These are phyloP conservation scores for Fukomys damarensis DNA, from an alignment of 2,113 vertebrate species.

Conservation along the genomic window DNA sequence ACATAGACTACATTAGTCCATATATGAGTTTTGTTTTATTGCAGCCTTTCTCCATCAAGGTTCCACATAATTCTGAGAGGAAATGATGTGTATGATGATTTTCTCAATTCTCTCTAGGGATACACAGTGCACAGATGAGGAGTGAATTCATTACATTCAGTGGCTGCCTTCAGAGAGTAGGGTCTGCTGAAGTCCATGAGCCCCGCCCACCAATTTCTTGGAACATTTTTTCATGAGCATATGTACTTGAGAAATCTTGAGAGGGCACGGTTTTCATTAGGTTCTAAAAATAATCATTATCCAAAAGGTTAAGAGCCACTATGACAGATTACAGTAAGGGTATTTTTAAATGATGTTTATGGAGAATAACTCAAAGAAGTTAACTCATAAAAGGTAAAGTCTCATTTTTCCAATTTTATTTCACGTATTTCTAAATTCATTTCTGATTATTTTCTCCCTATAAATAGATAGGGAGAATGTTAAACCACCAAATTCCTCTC, in stretches of 20 bases:
- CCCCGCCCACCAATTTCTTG: not conserved
- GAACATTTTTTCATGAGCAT: not conserved
- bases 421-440: not conserved
- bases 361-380: constrained; percentile 9
- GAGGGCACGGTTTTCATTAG: not conserved
- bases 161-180: not conserved
- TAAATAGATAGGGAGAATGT: not conserved
- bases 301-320: not conserved
- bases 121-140: not conserved
- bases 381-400: not conserved
- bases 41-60: not conserved
- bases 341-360: not conserved
- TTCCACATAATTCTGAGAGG: not conserved
- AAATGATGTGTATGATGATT: not conserved
- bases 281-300: constrained; percentile 4
- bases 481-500: not conserved
- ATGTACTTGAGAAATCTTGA: not conserved
- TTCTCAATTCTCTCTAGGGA: not conserved
- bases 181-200: not conserved
- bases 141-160: not conserved
- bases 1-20: too few relatives aligned
- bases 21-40: not conserved
- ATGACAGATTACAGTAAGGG: not conserved
- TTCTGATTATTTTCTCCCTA: not conserved
- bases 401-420: constrained; percentile 37